A percentile compares a stretch with the other conserved stretches of the same genome.
Evolutionary conservation across 2,113 vertebrate species (phyloP).

Genomic region (Pheucticus melanocephalus): DNA sequence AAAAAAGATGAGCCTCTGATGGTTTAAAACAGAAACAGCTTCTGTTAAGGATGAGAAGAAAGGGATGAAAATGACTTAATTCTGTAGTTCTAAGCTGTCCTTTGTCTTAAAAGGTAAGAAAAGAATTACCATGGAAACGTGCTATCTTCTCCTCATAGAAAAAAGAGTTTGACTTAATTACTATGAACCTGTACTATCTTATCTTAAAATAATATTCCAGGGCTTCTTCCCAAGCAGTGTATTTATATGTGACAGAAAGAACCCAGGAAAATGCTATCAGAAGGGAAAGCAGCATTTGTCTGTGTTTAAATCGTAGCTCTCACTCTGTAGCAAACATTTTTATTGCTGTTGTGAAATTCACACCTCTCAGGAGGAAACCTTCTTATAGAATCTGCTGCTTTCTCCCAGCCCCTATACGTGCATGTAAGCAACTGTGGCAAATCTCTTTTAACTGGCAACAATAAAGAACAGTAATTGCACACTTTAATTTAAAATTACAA

Average conservation of each 20-base stretch:
- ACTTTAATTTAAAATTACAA: slow-evolving; percentile 43
- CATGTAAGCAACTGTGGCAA: slow-evolving; percentile 38
- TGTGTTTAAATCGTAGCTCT: slow-evolving; percentile 62
- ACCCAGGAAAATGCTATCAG: slow-evolving; percentile 27
- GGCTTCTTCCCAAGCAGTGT: slow-evolving; percentile 29
- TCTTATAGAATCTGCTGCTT: slow-evolving; percentile 35
- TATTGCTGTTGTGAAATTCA: slow-evolving; percentile 65
- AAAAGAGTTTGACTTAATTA: slow-evolving; percentile 59
- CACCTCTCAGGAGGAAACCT: slow-evolving; percentile 67
- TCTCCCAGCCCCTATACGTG: slow-evolving; percentile 2
- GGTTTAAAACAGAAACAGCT: slow-evolving; percentile 18
- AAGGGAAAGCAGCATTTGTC: slow-evolving; percentile 57
- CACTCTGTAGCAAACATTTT: slow-evolving; percentile 41
- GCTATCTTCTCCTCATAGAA: slow-evolving; percentile 33
- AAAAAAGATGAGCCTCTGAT: slow-evolving; percentile 6
- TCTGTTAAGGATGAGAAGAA: slow-evolving; percentile 35
- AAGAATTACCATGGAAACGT: slow-evolving; percentile 71
- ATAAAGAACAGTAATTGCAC: slow-evolving; percentile 57
- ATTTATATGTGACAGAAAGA: slow-evolving; percentile 48
- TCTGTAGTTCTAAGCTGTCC: slow-evolving; percentile 60
- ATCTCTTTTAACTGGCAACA: slow-evolving; percentile 61
- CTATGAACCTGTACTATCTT: slow-evolving; percentile 60
- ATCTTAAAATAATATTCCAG: slow-evolving; percentile 63
- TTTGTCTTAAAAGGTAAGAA: slow-evolving; percentile 74
- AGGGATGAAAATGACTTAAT: slow-evolving; percentile 63